Conservation (phyloP, 2,113 vertebrate genomes). For the Orientallactaga bullata region DNA sequence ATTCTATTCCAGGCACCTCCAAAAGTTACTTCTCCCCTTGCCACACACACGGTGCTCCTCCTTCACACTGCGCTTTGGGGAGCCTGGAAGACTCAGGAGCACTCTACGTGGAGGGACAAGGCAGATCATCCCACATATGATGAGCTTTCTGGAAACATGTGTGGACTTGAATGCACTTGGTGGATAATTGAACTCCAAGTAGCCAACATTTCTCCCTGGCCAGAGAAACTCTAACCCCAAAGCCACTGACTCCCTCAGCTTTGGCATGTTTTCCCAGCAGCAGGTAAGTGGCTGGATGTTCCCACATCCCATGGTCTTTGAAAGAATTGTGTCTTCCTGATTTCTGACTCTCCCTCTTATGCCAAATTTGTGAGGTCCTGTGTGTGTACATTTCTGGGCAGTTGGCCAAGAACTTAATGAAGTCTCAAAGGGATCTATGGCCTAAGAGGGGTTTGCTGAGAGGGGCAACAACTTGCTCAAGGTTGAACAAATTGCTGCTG, state of each 20-base stretch:
- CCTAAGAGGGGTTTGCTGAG: background rate
- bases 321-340: constrained; percentile 32
- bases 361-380: background rate
- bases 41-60: background rate
- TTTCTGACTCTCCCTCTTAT: background rate
- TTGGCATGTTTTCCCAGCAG: background rate
- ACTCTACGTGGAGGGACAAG: rapidly evolving
- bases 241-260: background rate
- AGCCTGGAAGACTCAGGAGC: background rate
- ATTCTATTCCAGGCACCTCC: background rate
- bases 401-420: background rate
- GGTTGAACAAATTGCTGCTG: background rate
- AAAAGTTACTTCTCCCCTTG: background rate
- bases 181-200: constrained; percentile 12
- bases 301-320: background rate
- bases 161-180: background rate
- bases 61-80: background rate
- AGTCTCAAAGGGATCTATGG: background rate
- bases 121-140: background rate
- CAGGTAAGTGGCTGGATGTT: background rate
- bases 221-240: constrained; percentile 13
- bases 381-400: background rate
- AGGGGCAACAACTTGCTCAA: background rate
- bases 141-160: constrained; percentile 10
- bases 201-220: constrained; percentile 26